Evolutionary conservation across 2,888 invertebrate species (phyloP), one percentile per base, ranked within the genome.

Genomic region (Pycnomerus fuliginosus): DNA sequence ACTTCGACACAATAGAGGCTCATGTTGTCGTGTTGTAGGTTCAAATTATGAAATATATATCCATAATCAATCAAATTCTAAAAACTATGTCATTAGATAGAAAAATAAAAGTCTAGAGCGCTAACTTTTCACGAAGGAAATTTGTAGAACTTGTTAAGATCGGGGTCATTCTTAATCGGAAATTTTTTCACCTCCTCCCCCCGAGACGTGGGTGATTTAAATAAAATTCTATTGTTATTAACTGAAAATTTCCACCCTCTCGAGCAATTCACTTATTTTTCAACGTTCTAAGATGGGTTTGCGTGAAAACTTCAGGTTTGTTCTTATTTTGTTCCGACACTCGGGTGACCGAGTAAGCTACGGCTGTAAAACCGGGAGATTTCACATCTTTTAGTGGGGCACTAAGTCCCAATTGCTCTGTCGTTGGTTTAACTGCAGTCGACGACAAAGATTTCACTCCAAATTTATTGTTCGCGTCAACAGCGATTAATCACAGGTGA

Each of bases 291-390:
- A 29, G 27, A 36, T 28, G 30, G 32, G 39, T 41, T 41, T 12
- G 34, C 41, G 41, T 29, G 41, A 41, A 41, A 37, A 34, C 23
- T 39, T 40, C 20, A 12, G n/a, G 38, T 15, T 37, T 33, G 38
- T 33, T 17, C 34, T 30, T 44, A 31, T 43, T 43, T 43, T 42
- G 25, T 27, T 30, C 31, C 17, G 20, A 22, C 10, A 13, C 16
- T 29, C 35, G 37, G 28, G 36, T 48, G 48, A 41, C 44, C 48
- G 48, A 37, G 33, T 48, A 41, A 44, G 44, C 44, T 29, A 37
- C 14, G 33, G 29, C 33, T 20, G 48, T 48, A 48, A 44, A 48
- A 48, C 48, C 33, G 39, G 39, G 29, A 45, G 27, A 40, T 45
- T 40, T 30, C 13, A 25, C 34, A 27, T 39, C 23, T 25, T 14